Evolutionary conservation across 2,797 vertebrate genomes (phyloP), one percentile per base, ranked within the genome.

Genomic region (Takifugu rubripes): DNA sequence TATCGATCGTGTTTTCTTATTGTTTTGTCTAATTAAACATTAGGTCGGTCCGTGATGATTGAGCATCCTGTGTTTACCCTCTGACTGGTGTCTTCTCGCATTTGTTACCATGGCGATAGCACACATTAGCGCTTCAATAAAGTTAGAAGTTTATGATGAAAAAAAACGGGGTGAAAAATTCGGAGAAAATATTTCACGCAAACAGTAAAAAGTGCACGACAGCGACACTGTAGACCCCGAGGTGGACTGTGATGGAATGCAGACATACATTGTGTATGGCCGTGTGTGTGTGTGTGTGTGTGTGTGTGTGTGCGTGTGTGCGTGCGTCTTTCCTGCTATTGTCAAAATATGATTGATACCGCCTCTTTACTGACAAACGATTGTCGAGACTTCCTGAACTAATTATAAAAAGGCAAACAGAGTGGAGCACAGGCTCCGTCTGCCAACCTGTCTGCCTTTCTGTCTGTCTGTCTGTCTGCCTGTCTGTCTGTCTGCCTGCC

Each of bases 341-440:
- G 96, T 98, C 93, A 94, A 89, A 53, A 79, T 49, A 87, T 95
- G 94, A 96, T 95, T 96, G 94, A 97, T 97, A 94, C 93, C 91
- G 89, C 89, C 92, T 93, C 94, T 96, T 96, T 96, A 94, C 94
- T 93, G 93, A 95, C 92, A 89, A 93, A 92, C 93, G 87, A 98
- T 98, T 97, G 95, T 98, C 93, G 91, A 92, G 87, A 92, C 94
- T 98, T 98, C 96, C 96, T 94, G 96, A 92, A 94, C 92, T 95
- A 90, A 96, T 95, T 98, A 97, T 96, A 95, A 95, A 98, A 96
- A 94, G 94, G 96, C 93, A 93, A 94, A 21, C 21, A 21, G 88
- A 95, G 92, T 92, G 92, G 92, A 92, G 91, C 81, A 79, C 85
- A 92, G 92, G 9, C 16, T 90, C 24, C 54, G 56, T 16, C 54